Evolutionary conservation across 2,888 invertebrate species (phyloP), one percentile per base, ranked within the genome.

Genomic region (Crocallis elinguaria): DNA sequence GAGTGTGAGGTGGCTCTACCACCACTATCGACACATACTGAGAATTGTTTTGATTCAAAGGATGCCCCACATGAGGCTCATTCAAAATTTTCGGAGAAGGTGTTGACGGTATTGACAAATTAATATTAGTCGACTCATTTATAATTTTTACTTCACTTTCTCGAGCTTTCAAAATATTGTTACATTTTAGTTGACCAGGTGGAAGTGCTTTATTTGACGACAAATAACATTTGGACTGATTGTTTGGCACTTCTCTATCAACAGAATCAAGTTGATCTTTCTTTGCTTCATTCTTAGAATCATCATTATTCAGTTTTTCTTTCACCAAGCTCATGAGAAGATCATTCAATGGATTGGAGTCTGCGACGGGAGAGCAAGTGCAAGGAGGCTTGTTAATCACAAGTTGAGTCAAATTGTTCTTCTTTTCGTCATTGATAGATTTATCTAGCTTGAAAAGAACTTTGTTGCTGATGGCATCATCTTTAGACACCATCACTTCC

Each of bases 171-270:
- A 98, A 92, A 79, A 98, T 98, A 58, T 90, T 98, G 62, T 90
- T 98, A 88, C 98, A 98, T 88, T 98, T 98, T 58, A 98, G 93
- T 77, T 98, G 96, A 62, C 97, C 97, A 6, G 97, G 96, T 36
- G 98, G 97, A 53, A 98, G 93, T 14, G 96, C 95, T 71, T 94
- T 94, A 17, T 92, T 93, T 27, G 93, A 93, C 33, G 93, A 86
- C 64, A 94, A 90, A 64, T 94, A 93, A 76, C 94, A 92, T 77
- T 94, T 94, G 35, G 93, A 88, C 79, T 94, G 94, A 84, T 95
- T 95, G 75, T 95, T 95, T 49, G 95, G 95, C 66, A 94, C 89
- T 75, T 94, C 94, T 60, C 92, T 92, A 25, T 93, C 86, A 21
- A 74, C 75, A 52, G 88, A 87, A 62, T 88, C 86, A 19, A 90